Conservation (phyloP, 2,888 invertebrate genomes). For the Rhodophaea formosa region DNA sequence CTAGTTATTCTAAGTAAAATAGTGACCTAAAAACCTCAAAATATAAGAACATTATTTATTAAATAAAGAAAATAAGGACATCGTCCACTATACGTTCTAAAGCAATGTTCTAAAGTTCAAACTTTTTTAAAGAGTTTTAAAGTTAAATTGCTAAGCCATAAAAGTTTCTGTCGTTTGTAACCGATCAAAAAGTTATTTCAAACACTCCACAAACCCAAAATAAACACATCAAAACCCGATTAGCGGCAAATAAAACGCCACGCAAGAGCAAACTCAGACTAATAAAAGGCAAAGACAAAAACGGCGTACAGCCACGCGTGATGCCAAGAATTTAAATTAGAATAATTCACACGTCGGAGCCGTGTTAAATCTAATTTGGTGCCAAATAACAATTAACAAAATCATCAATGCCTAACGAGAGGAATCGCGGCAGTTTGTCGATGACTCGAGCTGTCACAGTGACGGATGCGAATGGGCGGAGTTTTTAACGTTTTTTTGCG, state of each 20-base stretch:
- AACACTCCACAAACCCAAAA: not conserved
- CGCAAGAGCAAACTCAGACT: slow-evolving; percentile 20
- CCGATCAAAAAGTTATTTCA: not conserved
- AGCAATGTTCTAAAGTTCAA: no score
- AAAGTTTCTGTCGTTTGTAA: not conserved
- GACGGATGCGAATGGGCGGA: slow-evolving; percentile 59
- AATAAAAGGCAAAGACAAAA: slow-evolving; percentile 23
- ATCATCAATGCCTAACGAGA: slow-evolving; percentile 65
- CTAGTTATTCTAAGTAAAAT: no score
- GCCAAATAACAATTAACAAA: slow-evolving; percentile 71
- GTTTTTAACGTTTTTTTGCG: slow-evolving; percentile 54
- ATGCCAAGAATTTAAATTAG: slow-evolving; percentile 44
- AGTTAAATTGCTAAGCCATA: no score
- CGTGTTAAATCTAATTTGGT: slow-evolving; percentile 58
- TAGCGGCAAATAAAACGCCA: slow-evolving; percentile 17
- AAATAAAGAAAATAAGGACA: no score
- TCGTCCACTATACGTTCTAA: no score
- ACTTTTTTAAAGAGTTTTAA: no score
- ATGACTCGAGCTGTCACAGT: slow-evolving; percentile 48
- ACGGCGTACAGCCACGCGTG: slow-evolving; percentile 27
- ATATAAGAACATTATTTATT: no score
- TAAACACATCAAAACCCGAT: slow-evolving; percentile 16
- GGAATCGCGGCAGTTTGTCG: slow-evolving; percentile 32
- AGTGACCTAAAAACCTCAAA: no score
- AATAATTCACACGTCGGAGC: slow-evolving; percentile 47